Percentiles rank a stretch among this genome's conserved stretches.
Evolutionary conservation across 35 echinoderm and acorn worm genomes (phyloP).

Genomic region (Apostichopus japonicus): DNA sequence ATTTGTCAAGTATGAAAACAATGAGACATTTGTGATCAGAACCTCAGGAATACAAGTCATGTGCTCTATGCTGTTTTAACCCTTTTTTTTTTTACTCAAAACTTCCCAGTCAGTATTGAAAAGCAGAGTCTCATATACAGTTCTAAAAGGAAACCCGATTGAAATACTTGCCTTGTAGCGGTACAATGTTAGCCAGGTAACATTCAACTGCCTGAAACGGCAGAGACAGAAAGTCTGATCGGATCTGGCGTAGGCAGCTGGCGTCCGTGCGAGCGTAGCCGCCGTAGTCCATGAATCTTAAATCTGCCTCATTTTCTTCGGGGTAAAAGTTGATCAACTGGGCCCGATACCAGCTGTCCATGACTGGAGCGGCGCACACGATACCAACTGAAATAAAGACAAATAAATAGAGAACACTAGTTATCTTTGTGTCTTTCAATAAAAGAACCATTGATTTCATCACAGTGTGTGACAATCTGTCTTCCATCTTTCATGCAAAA

Average conservation of each 20-base stretch:
- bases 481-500: too few species aligned
- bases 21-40: too few species aligned
- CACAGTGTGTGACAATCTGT: too few species aligned
- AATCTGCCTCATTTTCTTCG: constrained; percentile 84
- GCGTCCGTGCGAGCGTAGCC: constrained; percentile 81
- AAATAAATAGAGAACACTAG: neutral
- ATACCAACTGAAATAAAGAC: constrained; percentile 71
- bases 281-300: constrained; percentile 90
- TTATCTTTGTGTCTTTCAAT: too few species aligned
- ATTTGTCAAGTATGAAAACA: too few species aligned
- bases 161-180: constrained; percentile 70
- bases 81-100: too few species aligned
- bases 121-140: too few species aligned
- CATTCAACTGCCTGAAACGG: constrained; percentile 97
- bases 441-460: too few species aligned
- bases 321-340: constrained; percentile 74
- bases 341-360: constrained; percentile 93
- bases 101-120: too few species aligned
- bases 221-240: constrained; percentile 89
- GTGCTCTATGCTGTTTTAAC: too few species aligned
- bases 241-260: constrained; percentile 72
- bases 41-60: too few species aligned
- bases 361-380: constrained; percentile 85
- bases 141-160: too few species aligned
- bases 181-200: constrained; percentile 83